phyloP scores from a whole-genome alignment of 2,888 invertebrate species.

The Osmoderma eremita region DNA sequence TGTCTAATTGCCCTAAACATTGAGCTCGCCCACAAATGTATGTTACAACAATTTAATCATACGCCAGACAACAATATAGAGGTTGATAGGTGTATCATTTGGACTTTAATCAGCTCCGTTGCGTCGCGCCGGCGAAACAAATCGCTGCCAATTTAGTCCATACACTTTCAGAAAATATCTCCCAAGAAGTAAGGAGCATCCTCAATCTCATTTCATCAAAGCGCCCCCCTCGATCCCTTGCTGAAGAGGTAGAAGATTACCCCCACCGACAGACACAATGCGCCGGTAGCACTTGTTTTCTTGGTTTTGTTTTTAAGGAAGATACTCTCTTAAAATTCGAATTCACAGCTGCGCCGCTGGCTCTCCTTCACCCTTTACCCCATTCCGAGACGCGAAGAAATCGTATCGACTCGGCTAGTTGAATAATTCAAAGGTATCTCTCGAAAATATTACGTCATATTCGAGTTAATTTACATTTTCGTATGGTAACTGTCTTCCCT shows the following conservation, averaged over 20 bases:
- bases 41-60: constrained; percentile 40
- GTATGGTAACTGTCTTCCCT: not conserved
- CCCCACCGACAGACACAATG: constrained; percentile 40
- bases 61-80: constrained; percentile 35
- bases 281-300: constrained; percentile 51
- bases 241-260: constrained; percentile 52
- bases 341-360: constrained; percentile 49
- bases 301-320: constrained; percentile 56
- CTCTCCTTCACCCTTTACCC: constrained; percentile 41
- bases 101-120: constrained; percentile 27
- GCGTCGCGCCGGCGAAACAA: constrained; percentile 38
- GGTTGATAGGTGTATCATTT: constrained; percentile 10
- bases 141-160: constrained; percentile 49
- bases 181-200: constrained; percentile 46
- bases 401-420: constrained; percentile 31
- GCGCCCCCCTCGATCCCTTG: constrained; percentile 38
- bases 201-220: constrained; percentile 50
- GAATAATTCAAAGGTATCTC: constrained; percentile 42
- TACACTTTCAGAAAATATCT: constrained; percentile 48
- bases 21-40: not conserved
- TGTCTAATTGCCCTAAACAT: no score
- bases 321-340: constrained; percentile 46
- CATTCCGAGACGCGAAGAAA: constrained; percentile 41
- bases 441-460: not conserved
- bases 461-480: not conserved